phyloP scores from a whole-genome alignment of 2,797 vertebrate genomes.

The Amphiprion clarkii region DNA sequence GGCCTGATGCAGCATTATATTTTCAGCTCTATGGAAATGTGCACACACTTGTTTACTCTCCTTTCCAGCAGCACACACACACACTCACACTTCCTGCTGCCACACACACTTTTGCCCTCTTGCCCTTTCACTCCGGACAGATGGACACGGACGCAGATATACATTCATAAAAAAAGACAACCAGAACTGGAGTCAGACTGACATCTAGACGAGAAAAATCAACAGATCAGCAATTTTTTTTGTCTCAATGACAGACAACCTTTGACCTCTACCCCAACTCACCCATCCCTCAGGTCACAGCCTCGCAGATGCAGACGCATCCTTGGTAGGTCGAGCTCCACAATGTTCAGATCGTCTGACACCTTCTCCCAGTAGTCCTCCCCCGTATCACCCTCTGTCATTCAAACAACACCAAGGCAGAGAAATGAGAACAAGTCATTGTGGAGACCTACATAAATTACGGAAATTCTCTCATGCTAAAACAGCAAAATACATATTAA shows the following conservation, averaged over 20 bases:
- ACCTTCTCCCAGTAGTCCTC: slow-evolving; percentile 29
- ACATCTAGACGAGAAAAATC: slow-evolving; percentile 38
- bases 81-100: slow-evolving; percentile 33
- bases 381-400: slow-evolving; percentile 29
- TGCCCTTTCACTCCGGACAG: slow-evolving; percentile 61
- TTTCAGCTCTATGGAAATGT: slow-evolving; percentile 75
- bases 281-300: slow-evolving; percentile 35
- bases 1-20: slow-evolving; percentile 73
- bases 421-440: background rate
- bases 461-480: too few relatives aligned
- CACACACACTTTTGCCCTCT: slow-evolving; percentile 36
- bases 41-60: slow-evolving; percentile 53
- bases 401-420: slow-evolving; percentile 35
- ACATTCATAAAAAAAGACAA: slow-evolving; percentile 30
- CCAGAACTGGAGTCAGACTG: slow-evolving; percentile 40
- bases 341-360: slow-evolving; percentile 43
- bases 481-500: too few relatives aligned
- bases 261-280: slow-evolving; percentile 50
- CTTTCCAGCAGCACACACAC: slow-evolving; percentile 33
- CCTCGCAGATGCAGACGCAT: background rate
- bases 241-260: slow-evolving; percentile 37
- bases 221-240: slow-evolving; percentile 49
- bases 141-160: slow-evolving; percentile 58
- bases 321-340: background rate
- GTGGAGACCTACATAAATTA: too few relatives aligned